Base-by-base conservation (phyloP, 2,797 vertebrate species). In the Liparis tanakae region DNA sequence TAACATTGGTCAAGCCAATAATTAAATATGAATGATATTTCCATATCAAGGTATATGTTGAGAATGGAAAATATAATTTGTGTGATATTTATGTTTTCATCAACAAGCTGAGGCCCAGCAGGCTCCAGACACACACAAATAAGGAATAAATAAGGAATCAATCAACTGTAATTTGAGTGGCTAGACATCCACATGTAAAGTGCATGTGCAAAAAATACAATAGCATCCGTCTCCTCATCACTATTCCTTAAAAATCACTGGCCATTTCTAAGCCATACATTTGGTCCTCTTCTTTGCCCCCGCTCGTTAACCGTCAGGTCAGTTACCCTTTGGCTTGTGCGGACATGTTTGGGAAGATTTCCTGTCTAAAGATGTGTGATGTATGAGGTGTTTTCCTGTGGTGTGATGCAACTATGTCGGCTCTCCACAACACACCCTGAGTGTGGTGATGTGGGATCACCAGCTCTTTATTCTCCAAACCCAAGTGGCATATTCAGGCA, bases 281-380 rank as follows among this genome's bases (percentile, higher is more conserved):
- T 54, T 41, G 8, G 10, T 25, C 39, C 7, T 5, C 22, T 67
- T 55, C 10, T 67, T 7, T 33, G 53, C 13, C 25, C 9, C 12
- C 6, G 30, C 48, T 65, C 36, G 13, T 67, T n/a, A 17, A 18
- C 15, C 1, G 22, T 13, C 6, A 61, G 33, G 59, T 55, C 50
- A 51, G 36, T 75, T 63, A 20, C 18, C 48, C 74, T 36, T 43
- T 51, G 41, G 46, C 41, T 60, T 57, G 33, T 10, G 13, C 12
- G 14, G 37, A 56, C 53, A 20, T 34, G 37, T 67, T 56, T 33
- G 53, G 41, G 30, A 65, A 44, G 10, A 41, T 44, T n/a, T 20
- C 5, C 12, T 30, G 20, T 10, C 5, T 1, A 13, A 39, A 50
- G 10, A 50, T 7, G 6, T 18, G 41, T 41, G 13, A 50, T 7